Percentiles rank a stretch among this genome's conserved stretches.
Conservation (phyloP, 2,888 invertebrate genomes). For the Idaea dimidiata region DNA sequence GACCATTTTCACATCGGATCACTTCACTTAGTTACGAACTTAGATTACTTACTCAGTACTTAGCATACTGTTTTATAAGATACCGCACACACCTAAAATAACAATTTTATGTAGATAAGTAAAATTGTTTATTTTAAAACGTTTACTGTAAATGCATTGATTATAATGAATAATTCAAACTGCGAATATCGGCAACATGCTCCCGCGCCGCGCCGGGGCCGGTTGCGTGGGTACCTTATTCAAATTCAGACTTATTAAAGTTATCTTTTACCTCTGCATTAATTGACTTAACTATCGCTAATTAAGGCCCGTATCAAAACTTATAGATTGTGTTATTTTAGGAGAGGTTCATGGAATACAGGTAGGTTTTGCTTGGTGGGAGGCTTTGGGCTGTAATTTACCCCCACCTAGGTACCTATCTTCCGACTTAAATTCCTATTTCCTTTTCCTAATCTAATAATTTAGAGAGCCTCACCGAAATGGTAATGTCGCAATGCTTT, state of each 20-base stretch:
- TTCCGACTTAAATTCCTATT: no score
- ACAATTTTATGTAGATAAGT: not conserved
- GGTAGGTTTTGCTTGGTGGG: not conserved
- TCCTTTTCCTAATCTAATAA: no score
- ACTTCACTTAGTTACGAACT: no score
- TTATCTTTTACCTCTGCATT: slow-evolving; percentile 59
- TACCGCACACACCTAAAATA: not conserved
- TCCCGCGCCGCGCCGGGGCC: slow-evolving; percentile 29
- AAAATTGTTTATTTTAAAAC: not conserved
- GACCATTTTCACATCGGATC: no score
- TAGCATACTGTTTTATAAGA: not conserved
- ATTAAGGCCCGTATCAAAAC: slow-evolving; percentile 40
- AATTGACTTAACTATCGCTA: slow-evolving; percentile 55
- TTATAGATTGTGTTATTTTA: slow-evolving; percentile 26
- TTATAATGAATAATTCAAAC: slow-evolving; percentile 74
- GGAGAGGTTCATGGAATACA: slow-evolving; percentile 5
- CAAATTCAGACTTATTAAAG: slow-evolving; percentile 57
- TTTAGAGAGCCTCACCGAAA: no score
- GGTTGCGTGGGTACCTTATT: slow-evolving; percentile 53
- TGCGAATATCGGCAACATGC: slow-evolving; percentile 49
- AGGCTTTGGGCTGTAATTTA: no score
- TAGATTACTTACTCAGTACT: not conserved
- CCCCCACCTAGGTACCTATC: no score
- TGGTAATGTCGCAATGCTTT: no score
- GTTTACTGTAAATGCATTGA: slow-evolving; percentile 58